Percentiles rank a stretch among this genome's conserved stretches.
Evolutionary conservation across 2,797 vertebrate genomes (phyloP).

Genomic region (Aphelocoma californica): DNA sequence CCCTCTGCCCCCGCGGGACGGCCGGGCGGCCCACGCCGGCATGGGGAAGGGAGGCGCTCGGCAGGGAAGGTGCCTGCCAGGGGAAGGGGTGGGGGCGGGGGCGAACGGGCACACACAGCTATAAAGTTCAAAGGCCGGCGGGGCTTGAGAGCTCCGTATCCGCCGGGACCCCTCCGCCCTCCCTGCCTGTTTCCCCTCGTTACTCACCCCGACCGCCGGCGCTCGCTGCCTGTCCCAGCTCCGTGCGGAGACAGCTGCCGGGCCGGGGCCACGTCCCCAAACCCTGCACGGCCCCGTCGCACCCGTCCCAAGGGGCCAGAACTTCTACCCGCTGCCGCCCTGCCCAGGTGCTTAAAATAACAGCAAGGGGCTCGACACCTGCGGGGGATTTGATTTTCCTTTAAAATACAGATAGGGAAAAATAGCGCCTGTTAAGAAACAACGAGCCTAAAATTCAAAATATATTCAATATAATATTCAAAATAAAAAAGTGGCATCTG

Average conservation of each 20-base stretch:
- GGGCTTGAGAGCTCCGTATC: background rate
- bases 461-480: background rate
- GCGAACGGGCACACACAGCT: background rate
- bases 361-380: background rate
- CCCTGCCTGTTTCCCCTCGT: slow-evolving; percentile 49
- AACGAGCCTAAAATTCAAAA: background rate
- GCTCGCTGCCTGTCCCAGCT: slow-evolving; percentile 79
- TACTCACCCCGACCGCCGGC: slow-evolving; percentile 77
- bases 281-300: background rate
- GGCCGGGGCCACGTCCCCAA: slow-evolving; percentile 55
- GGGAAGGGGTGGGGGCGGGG: no score
- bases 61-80: background rate
- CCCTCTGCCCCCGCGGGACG: background rate
- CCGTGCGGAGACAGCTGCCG: slow-evolving; percentile 79
- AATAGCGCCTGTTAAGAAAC: slow-evolving; percentile 3
- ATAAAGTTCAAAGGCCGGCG: slow-evolving; percentile 41
- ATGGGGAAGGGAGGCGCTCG: background rate
- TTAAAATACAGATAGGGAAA: background rate
- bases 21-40: background rate
- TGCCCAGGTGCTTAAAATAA: background rate
- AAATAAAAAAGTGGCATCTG: slow-evolving; percentile 21
- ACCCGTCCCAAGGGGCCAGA: background rate
- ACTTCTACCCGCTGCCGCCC: background rate
- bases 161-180: background rate
- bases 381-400: background rate